These are phyloP conservation scores for Cyanoderma ruficeps DNA, from an alignment of 2,113 vertebrate species.

Conservation along the genomic window DNA sequence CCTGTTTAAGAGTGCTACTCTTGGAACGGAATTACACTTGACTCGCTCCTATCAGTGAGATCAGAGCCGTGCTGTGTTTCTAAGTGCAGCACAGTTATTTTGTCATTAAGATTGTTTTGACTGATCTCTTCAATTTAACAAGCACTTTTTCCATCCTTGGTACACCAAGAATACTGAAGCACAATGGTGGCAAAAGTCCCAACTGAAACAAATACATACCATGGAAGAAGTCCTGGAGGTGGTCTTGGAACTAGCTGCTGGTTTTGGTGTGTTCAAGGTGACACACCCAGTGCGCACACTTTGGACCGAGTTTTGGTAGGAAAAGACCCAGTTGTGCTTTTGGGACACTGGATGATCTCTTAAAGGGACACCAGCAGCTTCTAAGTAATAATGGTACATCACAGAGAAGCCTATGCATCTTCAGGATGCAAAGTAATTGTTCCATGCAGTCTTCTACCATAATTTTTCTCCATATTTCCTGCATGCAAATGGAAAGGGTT, in stretches of 20 bases:
- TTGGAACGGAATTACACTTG: background rate
- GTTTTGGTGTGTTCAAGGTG: background rate
- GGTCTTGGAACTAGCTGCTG: background rate
- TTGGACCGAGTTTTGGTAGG: background rate
- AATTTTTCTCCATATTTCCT: background rate
- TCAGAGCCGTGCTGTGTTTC: background rate
- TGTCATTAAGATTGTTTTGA: constrained; percentile 55
- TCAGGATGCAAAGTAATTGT: background rate
- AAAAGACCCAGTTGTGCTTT: background rate
- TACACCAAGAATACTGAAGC: background rate
- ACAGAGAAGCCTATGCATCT: background rate
- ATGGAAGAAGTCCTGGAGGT: constrained; percentile 18
- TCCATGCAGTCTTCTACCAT: background rate
- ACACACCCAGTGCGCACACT: background rate
- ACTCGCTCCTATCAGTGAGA: background rate
- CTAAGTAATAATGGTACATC: background rate
- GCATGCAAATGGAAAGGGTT: background rate
- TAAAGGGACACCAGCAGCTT: background rate
- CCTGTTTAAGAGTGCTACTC: background rate
- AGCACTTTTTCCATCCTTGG: constrained; percentile 18
- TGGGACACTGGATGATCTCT: background rate
- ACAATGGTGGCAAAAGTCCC: constrained; percentile 61
- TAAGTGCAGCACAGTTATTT: constrained; percentile 12
- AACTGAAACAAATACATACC: constrained; percentile 30
- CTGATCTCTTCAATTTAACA: background rate